Evolutionary conservation across 2,113 vertebrate genomes (phyloP).

Genomic region (Columba livia): DNA sequence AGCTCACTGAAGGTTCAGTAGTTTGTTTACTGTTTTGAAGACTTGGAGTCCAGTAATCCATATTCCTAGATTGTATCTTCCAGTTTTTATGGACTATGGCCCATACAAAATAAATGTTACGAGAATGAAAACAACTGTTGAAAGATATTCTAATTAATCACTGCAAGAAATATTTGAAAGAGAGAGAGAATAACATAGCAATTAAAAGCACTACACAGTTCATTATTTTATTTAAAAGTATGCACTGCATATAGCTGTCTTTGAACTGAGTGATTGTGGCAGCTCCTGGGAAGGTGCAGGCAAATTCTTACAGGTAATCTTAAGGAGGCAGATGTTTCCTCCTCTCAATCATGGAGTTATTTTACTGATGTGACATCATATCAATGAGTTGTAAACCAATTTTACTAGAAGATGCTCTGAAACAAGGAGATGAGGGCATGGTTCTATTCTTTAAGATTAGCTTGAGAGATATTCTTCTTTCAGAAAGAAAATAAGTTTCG

Average conservation of each 20-base stretch:
- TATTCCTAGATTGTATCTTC: not conserved
- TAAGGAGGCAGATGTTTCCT: not conserved
- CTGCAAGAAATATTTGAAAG: not conserved
- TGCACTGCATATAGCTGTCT: not conserved
- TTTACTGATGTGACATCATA: not conserved
- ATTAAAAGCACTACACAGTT: not conserved
- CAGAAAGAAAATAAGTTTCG: not conserved
- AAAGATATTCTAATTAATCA: not conserved
- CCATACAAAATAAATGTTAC: not conserved
- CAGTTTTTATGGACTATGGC: not conserved
- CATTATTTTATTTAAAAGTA: not conserved
- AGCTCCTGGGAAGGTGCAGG: not conserved
- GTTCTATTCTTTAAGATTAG: not conserved
- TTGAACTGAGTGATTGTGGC: not conserved
- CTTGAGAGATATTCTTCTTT: not conserved
- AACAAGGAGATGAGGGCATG: not conserved
- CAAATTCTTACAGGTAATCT: not conserved
- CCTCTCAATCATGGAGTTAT: not conserved
- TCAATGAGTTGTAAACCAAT: not conserved
- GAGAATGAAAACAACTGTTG: not conserved
- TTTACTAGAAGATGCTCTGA: not conserved
- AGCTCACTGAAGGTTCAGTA: not conserved
- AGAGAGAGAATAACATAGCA: not conserved
- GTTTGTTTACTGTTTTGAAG: not conserved
- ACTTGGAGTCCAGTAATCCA: not conserved